Evolutionary conservation across 2,113 vertebrate species (phyloP), one percentile per base, ranked within the genome.

Genomic region (Corydoras maculifer): DNA sequence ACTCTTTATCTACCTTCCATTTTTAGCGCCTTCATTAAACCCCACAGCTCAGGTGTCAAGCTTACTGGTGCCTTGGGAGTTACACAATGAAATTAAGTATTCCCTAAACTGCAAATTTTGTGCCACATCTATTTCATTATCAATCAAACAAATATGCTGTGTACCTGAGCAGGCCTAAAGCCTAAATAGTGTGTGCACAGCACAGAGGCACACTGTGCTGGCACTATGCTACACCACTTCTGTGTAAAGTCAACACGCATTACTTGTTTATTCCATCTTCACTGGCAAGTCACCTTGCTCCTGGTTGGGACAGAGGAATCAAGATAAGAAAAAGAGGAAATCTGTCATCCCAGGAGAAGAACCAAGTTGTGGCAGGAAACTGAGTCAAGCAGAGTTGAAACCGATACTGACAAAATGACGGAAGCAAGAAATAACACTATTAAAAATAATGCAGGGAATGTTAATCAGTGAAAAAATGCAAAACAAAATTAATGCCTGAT

Each of bases 21-120:
- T 75, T 73, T 69, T 78, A 73, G 73, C 55, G 58, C 57, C 32
- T 75, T 72, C 75, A 75, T 69, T 78, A 75, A 78, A 72, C 72
- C 67, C 63, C 53, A 43, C 73, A 72, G 64, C 57, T 65, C 61
- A 64, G 51, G 69, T 72, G 65, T 75, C 68, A 71, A 57, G 58
- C 53, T 49, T 57, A 72, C 72, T 32, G 31, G 68, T 78, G 68
- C 64, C 68, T 74, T 60, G 76, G 64, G 68, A 64, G 62, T 71
- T 65, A 70, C 65, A 64, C 48, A 58, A 43, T 8, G 12, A 63
- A 66, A n/a, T 3, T 3, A 11, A 48, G 68, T 68, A 75, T 68
- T 75, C 76, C 76, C 72, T 32, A 30, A 78, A 58, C 72, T 64
- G 30, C 9, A 13, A 35, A 48, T 63, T 69, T 50, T 54, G 1